Evolutionary conservation across 1,140 invertebrate genomes (phyloP), one percentile per base, ranked within the genome.

Genomic region (Drosophila quadrilineata): DNA sequence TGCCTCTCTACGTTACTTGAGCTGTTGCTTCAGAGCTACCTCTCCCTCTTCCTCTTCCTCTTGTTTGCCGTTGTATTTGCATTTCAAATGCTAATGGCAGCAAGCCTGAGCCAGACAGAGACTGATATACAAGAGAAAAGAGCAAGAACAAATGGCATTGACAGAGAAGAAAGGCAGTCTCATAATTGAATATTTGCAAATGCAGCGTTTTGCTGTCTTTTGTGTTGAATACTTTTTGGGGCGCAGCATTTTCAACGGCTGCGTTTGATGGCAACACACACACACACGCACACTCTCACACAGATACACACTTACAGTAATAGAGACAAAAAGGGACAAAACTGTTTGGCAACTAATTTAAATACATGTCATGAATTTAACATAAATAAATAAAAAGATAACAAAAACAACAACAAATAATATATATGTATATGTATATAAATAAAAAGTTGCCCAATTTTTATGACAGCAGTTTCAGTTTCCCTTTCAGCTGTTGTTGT

Each of bases 301-400:
- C 17, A 28, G 10, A 28, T 10, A 21, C 8, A 22, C 10, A 33
- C 40, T 14, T 6, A 24, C 10, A 41, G 10, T 17, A 3, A 38
- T 9, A 45, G 10, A 26, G 12, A 38, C 19, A 46, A 66, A 52
- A 64, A 57, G 66, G 40, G 57, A 36, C 75, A 80, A n/a, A 76
- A 77, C 77, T 66, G 73, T 41, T 69, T 29, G 64, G 54, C 71
- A 84, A 84, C 69, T 84, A 82, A 82, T 82, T 84, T 82, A 84
- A 82, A 82, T 82, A 82, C 58, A 60, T 54, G 64, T 84, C 77
- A 84, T 82, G 77, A 82, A 84, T 82, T 82, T 84, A 73, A 73
- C 77, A 82, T 82, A 80, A 76, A 72, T 69, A 80, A 46, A 49
- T 75, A 22, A 58, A 49, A 38, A n/a, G n/a, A n/a, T n/a, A n/a